phyloP scores from a whole-genome alignment of 2,113 vertebrate species.

The Xiphias gladius region DNA sequence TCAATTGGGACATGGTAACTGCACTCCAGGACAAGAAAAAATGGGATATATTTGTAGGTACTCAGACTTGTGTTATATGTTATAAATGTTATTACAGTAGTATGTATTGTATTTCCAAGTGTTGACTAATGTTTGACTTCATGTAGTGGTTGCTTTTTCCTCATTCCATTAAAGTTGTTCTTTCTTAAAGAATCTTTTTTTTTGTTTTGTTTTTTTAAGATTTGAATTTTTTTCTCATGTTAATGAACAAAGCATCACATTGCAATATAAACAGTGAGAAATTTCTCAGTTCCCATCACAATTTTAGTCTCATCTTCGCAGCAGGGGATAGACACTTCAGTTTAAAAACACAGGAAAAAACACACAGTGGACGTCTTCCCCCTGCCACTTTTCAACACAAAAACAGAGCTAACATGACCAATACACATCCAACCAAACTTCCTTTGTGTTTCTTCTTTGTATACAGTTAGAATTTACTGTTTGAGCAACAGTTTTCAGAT shows the following conservation, averaged over 20 bases:
- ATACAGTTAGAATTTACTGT: background rate
- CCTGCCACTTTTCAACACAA: constrained; percentile 1
- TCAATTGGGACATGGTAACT: constrained; percentile 34
- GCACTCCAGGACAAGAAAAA: constrained; percentile 47
- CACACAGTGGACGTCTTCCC: constrained; percentile 11
- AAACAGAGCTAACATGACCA: background rate
- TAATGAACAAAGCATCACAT: background rate
- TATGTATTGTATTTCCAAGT: constrained; percentile 60
- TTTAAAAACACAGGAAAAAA: constrained; percentile 15
- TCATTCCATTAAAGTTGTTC: constrained; percentile 67
- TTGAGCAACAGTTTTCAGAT: constrained; percentile 6
- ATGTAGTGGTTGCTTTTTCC: constrained; percentile 65
- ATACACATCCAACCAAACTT: background rate
- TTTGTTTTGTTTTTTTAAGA: too few relatives aligned
- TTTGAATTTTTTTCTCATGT: background rate
- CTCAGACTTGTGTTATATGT: constrained; percentile 40
- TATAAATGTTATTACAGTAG: constrained; percentile 57
- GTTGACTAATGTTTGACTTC: constrained; percentile 56
- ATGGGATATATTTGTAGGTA: constrained; percentile 73
- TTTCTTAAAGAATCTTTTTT: constrained; percentile 24
- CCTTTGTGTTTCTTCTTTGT: background rate
- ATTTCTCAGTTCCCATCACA: background rate
- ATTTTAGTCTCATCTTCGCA: constrained; percentile 55
- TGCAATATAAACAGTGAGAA: background rate
- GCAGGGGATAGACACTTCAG: constrained; percentile 5